Base-by-base conservation (phyloP, 2,888 invertebrate species). In the Litoditis marina region DNA sequence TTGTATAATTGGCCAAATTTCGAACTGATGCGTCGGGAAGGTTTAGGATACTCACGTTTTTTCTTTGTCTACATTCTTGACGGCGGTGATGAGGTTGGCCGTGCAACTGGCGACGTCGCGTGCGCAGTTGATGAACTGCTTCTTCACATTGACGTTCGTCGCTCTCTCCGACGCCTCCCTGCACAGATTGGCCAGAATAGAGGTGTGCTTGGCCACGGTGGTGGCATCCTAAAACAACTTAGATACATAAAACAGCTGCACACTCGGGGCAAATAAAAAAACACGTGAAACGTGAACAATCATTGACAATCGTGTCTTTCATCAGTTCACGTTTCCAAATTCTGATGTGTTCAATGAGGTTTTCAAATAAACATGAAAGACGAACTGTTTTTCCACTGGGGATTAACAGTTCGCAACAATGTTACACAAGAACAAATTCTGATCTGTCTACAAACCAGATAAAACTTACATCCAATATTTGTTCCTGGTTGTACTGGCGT, bases 91-190 rank as follows among this genome's bases (percentile, higher is more conserved):
- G 25, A 98, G 88, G 69, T 89, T 89, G 0, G 94, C 92, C 0
- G 98, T 98, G 22, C 92, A 92, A 84, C 92, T 92, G 54, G 96
- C 96, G 1, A 98, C 93, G 81, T 95, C 94, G 84, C 94, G 94
- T 59, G 96, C 96, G 71, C 92, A 91, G 83, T 95, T 93, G 59
- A 98, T 94, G 84, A 98, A 95, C 84, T 94, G 94, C 34, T 94
- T 86, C 85, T 95, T 95, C 60, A 93, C 93, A 42, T 67, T 73
- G 3, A 91, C 90, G 0, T 94, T 91, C 84, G 87, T 88, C 1
- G 93, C 92, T 82, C 91, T 91, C 69, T 91, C 90, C 32, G 94
- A 94, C 0, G 96, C 95, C 57, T 90, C 88, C 32, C 95, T 88
- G 83, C 96, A 96, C 42, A 94, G 91, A 83, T 94, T 94, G 85